Evolutionary conservation across 2,888 invertebrate genomes (phyloP).

Genomic region (Pteria penguin): DNA sequence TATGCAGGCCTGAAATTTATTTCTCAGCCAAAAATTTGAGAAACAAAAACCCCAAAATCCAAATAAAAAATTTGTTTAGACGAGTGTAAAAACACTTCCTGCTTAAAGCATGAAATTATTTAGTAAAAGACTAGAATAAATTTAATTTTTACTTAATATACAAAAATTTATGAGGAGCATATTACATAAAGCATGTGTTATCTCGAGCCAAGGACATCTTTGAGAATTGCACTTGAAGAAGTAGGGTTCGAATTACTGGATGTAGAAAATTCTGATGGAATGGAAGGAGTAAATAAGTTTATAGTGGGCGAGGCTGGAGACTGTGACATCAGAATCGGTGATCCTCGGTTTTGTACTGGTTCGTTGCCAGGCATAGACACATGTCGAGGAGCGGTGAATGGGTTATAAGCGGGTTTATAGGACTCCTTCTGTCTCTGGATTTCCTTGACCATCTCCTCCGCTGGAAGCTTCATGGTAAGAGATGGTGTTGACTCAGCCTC

Average conservation of each 20-base stretch:
- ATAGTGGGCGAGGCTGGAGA: slow-evolving; percentile 59
- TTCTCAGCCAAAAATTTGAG: no score
- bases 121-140: no score
- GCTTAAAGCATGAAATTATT: no score
- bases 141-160: no score
- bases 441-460: slow-evolving; percentile 78
- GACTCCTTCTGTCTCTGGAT: slow-evolving; percentile 66
- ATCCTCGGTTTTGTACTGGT: slow-evolving; percentile 48
- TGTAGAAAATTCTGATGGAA: slow-evolving; percentile 52
- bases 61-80: no score
- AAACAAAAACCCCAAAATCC: no score
- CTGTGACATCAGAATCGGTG: slow-evolving; percentile 65
- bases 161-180: no score
- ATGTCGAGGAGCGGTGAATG: slow-evolving; percentile 76
- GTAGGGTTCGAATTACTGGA: slow-evolving; percentile 61
- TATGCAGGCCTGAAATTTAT: no score
- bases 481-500: slow-evolving; percentile 90
- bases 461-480: slow-evolving; percentile 76
- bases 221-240: slow-evolving; percentile 70
- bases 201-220: slow-evolving; percentile 71
- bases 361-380: slow-evolving; percentile 56
- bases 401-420: slow-evolving; percentile 72
- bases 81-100: no score
- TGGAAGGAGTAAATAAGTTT: slow-evolving; percentile 60
- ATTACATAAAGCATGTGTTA: no score